A percentile compares a stretch with the other conserved stretches of the same genome.
Evolutionary conservation across 2,113 vertebrate genomes (phyloP).

Genomic region (Gambusia affinis): DNA sequence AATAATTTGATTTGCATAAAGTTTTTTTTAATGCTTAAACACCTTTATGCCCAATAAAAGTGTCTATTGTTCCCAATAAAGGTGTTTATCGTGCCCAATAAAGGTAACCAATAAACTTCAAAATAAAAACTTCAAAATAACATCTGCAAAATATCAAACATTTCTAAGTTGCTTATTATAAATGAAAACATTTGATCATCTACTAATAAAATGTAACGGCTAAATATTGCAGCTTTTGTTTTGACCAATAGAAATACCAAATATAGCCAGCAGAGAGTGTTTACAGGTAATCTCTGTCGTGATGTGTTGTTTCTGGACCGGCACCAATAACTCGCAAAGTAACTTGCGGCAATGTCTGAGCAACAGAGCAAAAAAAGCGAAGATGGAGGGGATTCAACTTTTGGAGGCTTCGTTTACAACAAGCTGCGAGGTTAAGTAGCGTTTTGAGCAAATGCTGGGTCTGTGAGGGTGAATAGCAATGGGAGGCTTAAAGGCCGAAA

Average conservation of each 20-base stretch:
- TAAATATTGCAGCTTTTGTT: not conserved
- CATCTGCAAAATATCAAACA: too few relatives aligned
- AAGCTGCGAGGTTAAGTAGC: conserved; percentile 81
- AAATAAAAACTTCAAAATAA: too few relatives aligned
- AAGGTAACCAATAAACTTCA: too few relatives aligned
- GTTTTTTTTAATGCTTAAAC: conserved; percentile 60
- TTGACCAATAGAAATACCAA: not conserved
- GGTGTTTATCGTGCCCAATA: too few relatives aligned
- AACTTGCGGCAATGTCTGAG: conserved; percentile 19
- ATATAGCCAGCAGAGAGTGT: not conserved
- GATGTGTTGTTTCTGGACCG: not conserved
- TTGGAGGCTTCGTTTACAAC: conserved; percentile 79
- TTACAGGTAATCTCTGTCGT: conserved; percentile 3
- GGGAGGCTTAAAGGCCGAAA: conserved; percentile 78
- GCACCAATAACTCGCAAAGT: not conserved
- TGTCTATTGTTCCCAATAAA: too few relatives aligned
- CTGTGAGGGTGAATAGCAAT: conserved; percentile 82
- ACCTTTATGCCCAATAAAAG: too few relatives aligned
- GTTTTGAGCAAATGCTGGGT: conserved; percentile 78
- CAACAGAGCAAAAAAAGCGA: conserved; percentile 26
- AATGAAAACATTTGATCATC: too few relatives aligned
- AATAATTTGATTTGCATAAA: conserved; percentile 80
- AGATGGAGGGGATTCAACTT: conserved; percentile 65
- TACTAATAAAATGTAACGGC: not conserved
- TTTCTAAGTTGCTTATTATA: too few relatives aligned